Evolutionary conservation across 2,113 vertebrate genomes (phyloP).

Genomic region (Balaeniceps rex): DNA sequence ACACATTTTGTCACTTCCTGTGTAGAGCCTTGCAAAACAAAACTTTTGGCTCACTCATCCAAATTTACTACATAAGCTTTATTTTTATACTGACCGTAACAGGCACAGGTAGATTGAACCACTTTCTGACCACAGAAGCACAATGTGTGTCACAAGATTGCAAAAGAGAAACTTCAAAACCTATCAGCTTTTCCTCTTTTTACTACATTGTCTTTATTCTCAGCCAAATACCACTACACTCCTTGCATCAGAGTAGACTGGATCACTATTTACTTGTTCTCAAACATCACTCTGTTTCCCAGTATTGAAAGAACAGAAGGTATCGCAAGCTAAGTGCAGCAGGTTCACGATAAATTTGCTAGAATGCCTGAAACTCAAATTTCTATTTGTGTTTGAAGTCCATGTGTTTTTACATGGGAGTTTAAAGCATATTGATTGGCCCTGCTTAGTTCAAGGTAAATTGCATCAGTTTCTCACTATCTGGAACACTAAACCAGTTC

Average conservation of each 20-base stretch:
- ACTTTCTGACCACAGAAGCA: background rate
- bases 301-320: background rate
- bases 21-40: background rate
- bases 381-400: slow-evolving; percentile 11
- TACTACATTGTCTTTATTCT: background rate
- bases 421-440: background rate
- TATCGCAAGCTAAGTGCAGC: background rate
- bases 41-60: background rate
- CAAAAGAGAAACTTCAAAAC: background rate
- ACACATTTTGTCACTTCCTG: background rate
- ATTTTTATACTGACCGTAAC: background rate
- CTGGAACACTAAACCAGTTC: background rate
- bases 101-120: background rate
- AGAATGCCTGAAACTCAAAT: background rate
- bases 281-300: background rate
- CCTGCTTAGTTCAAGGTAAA: background rate
- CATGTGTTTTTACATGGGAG: background rate
- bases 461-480: background rate
- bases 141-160: background rate
- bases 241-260: background rate
- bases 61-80: background rate
- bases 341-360: background rate
- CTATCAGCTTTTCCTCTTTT: background rate
- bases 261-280: background rate
- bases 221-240: background rate